Evolutionary conservation across 2,888 invertebrate species (phyloP).

Genomic region (Tinea semifulvella): DNA sequence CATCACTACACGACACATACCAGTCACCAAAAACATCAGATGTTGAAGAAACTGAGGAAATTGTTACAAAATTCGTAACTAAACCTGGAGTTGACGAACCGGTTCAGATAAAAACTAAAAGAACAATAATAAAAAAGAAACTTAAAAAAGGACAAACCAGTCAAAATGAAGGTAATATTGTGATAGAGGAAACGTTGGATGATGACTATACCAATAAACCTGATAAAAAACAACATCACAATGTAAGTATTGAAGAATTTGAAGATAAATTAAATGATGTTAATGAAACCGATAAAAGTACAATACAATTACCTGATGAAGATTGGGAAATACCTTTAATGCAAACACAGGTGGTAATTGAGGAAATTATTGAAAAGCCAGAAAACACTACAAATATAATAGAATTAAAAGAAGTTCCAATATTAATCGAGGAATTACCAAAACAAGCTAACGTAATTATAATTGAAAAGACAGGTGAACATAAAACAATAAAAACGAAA

Average conservation of each 20-base stretch:
- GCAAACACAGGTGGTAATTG: conserved; percentile 35
- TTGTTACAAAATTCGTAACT: conserved; percentile 66
- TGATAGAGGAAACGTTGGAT: conserved; percentile 60
- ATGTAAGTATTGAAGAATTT: conserved; percentile 51
- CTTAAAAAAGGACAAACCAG: conserved; percentile 24
- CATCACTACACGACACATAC: neutral
- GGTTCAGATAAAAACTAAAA: conserved; percentile 63
- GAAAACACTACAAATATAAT: conserved; percentile 22
- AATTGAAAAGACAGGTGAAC: conserved; percentile 28
- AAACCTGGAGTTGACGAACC: conserved; percentile 59
- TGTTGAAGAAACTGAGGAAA: conserved; percentile 67
- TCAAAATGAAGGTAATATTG: conserved; percentile 42
- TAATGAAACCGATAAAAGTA: conserved; percentile 33
- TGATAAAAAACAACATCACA: conserved; percentile 25
- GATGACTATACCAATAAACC: conserved; percentile 33
- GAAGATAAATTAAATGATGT: conserved; percentile 31
- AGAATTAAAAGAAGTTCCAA: conserved; percentile 16
- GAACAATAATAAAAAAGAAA: conserved; percentile 62
- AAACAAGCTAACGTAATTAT: conserved; percentile 35
- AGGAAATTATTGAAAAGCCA: conserved; percentile 30
- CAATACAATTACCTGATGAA: conserved; percentile 44
- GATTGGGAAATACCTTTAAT: conserved; percentile 37
- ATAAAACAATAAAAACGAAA: conserved; percentile 23
- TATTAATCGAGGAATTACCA: conserved; percentile 28
- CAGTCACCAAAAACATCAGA: conserved; percentile 31